These are phyloP conservation scores for Phenacoccus solenopsis DNA, from an alignment of 1,140 invertebrate species.

Conservation along the genomic window DNA sequence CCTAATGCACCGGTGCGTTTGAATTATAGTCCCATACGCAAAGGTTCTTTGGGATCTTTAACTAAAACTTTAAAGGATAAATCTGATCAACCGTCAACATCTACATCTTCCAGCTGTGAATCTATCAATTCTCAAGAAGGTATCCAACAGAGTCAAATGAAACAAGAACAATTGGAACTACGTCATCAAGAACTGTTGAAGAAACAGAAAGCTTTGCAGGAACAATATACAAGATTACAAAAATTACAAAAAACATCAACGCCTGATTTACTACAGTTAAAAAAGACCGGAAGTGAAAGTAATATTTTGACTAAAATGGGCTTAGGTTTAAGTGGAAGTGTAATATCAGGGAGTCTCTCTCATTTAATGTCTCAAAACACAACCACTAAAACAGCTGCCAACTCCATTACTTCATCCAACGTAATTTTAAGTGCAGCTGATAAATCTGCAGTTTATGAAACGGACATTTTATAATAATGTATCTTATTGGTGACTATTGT, in stretches of 20 bases:
- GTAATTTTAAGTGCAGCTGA: conserved; percentile 35
- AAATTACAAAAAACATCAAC: conserved; percentile 59
- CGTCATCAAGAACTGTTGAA: conserved; percentile 72
- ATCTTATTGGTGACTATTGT: too few relatives aligned
- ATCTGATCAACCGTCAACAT: conserved; percentile 24
- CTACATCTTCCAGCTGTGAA: conserved; percentile 55
- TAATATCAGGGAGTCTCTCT: conserved; percentile 47
- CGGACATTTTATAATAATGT: conserved; percentile 76
- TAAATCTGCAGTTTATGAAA: conserved; percentile 70
- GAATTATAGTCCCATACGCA: conserved; percentile 26
- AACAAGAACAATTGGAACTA: conserved; percentile 63
- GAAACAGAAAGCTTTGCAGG: conserved; percentile 73
- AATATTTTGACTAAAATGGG: conserved; percentile 77
- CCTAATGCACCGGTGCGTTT: conserved; percentile 31
- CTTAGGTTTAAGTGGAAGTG: conserved; percentile 42
- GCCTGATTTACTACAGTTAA: conserved; percentile 49
- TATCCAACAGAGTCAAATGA: conserved; percentile 36
- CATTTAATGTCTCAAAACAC: conserved; percentile 36
- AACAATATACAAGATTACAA: conserved; percentile 74
- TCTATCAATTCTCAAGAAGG: conserved; percentile 64
- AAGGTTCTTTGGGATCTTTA: conserved; percentile 19
- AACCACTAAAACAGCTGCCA: not conserved
- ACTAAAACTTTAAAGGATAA: conserved; percentile 18
- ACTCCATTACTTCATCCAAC: conserved; percentile 29
- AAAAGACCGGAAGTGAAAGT: conserved; percentile 80